Conservation (phyloP, 2,888 invertebrate genomes). For the Caradrina clavipalpis region DNA sequence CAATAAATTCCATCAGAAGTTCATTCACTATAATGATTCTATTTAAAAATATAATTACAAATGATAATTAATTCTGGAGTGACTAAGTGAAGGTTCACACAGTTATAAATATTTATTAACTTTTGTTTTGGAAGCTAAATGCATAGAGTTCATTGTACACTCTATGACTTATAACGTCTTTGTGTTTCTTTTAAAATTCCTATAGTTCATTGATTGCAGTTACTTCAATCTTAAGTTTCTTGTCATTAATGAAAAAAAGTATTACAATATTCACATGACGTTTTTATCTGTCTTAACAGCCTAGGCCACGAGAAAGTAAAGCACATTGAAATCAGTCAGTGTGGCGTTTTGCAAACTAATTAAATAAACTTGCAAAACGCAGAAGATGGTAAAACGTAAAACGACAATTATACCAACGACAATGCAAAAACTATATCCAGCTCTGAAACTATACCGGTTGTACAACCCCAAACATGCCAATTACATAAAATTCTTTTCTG, state of each 20-base stretch:
- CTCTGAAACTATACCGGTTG: slow-evolving; percentile 29
- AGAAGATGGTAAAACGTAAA: slow-evolving; percentile 4
- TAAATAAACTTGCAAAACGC: neutral
- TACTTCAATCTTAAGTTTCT: neutral
- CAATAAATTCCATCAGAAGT: slow-evolving; percentile 46
- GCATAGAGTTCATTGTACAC: slow-evolving; percentile 28
- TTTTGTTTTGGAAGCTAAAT: slow-evolving; percentile 32
- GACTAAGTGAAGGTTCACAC: slow-evolving; percentile 41
- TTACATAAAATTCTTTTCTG: slow-evolving; percentile 40
- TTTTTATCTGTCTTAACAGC: neutral
- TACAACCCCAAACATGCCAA: slow-evolving; percentile 23
- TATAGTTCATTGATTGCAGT: neutral
- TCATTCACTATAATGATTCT: slow-evolving; percentile 34
- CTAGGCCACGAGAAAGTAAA: too few relatives aligned
- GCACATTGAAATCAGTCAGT: neutral
- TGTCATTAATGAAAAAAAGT: neutral
- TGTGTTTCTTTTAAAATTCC: slow-evolving; percentile 14
- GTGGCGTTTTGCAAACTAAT: neutral
- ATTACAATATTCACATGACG: neutral
- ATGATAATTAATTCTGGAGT: slow-evolving; percentile 45
- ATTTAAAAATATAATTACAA: slow-evolving; percentile 50
- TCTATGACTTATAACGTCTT: slow-evolving; percentile 5
- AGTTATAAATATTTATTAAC: slow-evolving; percentile 46
- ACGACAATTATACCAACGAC: neutral
- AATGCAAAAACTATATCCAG: slow-evolving; percentile 6